Percentiles rank a stretch among this genome's conserved stretches.
These are phyloP conservation scores for Phalacrocorax carbo DNA, from an alignment of 2,113 vertebrate genomes.

Conservation along the genomic window DNA sequence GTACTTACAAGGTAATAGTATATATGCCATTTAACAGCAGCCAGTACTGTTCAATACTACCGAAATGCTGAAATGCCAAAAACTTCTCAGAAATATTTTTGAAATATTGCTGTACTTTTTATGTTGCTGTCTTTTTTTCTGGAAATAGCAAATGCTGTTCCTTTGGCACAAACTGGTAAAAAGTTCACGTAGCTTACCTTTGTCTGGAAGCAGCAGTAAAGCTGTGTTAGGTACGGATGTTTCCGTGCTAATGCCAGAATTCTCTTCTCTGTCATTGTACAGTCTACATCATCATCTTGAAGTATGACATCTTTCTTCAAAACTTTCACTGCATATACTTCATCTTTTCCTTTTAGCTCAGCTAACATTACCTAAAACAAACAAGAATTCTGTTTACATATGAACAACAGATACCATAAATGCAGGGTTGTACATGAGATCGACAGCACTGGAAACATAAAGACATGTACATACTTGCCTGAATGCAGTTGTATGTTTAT, in stretches of 20 bases:
- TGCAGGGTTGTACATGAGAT: neutral
- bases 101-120: neutral
- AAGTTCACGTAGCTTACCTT: slow-evolving; percentile 76
- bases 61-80: neutral
- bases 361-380: slow-evolving; percentile 92
- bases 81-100: neutral
- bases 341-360: slow-evolving; percentile 93
- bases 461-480: neutral
- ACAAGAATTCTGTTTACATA: neutral
- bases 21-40: neutral
- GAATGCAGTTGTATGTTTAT: neutral
- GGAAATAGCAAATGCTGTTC: neutral
- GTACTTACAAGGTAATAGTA: neutral
- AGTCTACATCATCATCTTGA: slow-evolving; percentile 97
- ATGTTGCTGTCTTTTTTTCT: neutral
- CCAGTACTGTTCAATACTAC: neutral
- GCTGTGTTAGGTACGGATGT: slow-evolving; percentile 97
- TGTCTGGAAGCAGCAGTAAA: slow-evolving; percentile 99
- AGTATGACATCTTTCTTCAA: slow-evolving; percentile 98
- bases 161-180: neutral
- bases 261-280: slow-evolving; percentile 98
- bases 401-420: neutral
- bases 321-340: slow-evolving; percentile 97
- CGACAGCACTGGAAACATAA: neutral
- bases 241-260: slow-evolving; percentile 94